Evolutionary conservation across 2,113 vertebrate species (phyloP), one percentile per base, ranked within the genome.

Genomic region (Zosterops borbonicus): DNA sequence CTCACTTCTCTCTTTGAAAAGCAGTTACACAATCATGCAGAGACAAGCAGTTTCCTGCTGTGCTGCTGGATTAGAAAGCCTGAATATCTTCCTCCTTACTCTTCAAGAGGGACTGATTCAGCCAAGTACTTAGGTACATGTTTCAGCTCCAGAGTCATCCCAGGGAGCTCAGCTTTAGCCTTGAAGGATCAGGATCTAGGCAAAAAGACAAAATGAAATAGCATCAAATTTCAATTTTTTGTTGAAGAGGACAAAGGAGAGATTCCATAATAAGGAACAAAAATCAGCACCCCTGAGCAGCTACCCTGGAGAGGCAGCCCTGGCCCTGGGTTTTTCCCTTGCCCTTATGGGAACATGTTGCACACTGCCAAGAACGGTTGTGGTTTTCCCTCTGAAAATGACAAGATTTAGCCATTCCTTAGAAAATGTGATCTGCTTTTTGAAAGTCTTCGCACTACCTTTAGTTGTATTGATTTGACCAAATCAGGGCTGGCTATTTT

Each of bases 21-120:
- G 83, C 94, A 96, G 94, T 95, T 93, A 96, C 90, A 92, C 70
- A 69, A 90, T 94, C 87, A 92, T 0, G 1, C 89, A 81, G 88
- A 90, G 92, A 94, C 60, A 71, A 94, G 94, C 71, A 68, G 80
- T 76, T 92, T 62, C 95, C 94, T 0, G 56, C 92, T 96, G 92
- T 84, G 94, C 86, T 90, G 37, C 56, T 76, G 73, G 58, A 87
- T 95, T 79, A 92, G 62, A 83, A 90, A 88, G 73, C 71, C 25
- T 90, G 60, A 92, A 20, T 42, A 52, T 84, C 88, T 92, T 96
- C 86, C 88, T 91, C 41, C 77, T 78, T 52, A 20, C 15, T 16
- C 41, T 68, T 74, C 41, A 75, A 96, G 88, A 82, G 86, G 69
- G 52, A 49, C 73, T 89, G 88, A 87, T 90, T 92, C 88, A 96